phyloP scores from a whole-genome alignment of 2,113 vertebrate genomes.

The Apteryx mantelli region DNA sequence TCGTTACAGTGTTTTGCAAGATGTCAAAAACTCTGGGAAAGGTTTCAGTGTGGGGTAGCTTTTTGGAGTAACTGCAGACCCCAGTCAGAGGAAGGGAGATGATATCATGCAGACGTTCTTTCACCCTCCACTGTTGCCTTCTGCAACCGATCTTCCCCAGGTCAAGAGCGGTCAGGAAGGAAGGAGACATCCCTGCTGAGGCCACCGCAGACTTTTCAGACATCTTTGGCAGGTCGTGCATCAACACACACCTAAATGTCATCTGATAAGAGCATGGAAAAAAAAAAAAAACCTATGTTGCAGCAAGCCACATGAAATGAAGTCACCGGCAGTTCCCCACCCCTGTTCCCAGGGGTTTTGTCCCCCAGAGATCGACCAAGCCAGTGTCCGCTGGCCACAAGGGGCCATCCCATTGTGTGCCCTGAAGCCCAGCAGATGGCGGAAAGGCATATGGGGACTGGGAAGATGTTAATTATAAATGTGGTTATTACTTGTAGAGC shows the following conservation, averaged over 20 bases:
- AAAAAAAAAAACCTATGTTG: accelerated
- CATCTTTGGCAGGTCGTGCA: background rate
- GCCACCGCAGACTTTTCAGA: background rate
- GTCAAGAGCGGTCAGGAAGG: background rate
- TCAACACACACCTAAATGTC: background rate
- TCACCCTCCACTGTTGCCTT: background rate
- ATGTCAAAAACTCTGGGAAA: background rate
- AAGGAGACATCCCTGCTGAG: background rate
- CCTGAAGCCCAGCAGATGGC: slow-evolving; percentile 11
- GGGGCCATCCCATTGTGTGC: background rate
- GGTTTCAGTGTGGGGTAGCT: background rate
- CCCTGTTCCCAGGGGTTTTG: background rate
- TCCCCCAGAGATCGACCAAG: background rate
- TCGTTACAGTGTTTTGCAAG: background rate
- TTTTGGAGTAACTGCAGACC: background rate
- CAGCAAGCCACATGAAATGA: background rate
- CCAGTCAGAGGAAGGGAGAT: background rate
- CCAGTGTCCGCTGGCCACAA: accelerated
- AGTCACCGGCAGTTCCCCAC: background rate
- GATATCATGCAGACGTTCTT: background rate
- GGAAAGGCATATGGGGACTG: background rate
- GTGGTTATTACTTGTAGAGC: accelerated
- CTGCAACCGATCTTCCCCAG: background rate
- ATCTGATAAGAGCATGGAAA: background rate
- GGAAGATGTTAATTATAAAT: background rate